phyloP scores from a whole-genome alignment of 2,113 vertebrate species.

The Xyrauchen texanus region DNA sequence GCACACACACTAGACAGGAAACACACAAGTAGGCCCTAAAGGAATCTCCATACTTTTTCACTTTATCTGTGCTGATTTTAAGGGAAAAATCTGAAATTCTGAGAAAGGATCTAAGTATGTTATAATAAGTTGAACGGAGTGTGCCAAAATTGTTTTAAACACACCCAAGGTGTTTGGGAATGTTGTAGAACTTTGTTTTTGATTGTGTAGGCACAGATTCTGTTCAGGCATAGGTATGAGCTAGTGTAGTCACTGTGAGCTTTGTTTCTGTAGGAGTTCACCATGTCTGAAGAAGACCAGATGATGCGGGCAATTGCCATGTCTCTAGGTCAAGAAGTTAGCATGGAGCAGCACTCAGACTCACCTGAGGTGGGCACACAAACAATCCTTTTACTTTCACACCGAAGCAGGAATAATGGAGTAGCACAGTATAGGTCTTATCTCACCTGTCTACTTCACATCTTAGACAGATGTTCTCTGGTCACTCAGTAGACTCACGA shows the following conservation, averaged over 20 bases:
- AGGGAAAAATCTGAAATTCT: too few species aligned
- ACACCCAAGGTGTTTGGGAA: too few species aligned
- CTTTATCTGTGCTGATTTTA: too few species aligned
- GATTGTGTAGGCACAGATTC: too few species aligned
- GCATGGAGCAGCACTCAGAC: slow-evolving; percentile 94
- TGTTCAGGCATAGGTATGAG: slow-evolving; percentile 23
- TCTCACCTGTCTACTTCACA: background rate
- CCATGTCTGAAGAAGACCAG: slow-evolving; percentile 95
- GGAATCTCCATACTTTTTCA: too few species aligned
- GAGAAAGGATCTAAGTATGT: too few species aligned
- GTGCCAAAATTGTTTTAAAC: too few species aligned
- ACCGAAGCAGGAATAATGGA: background rate
- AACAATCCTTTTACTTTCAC: slow-evolving; percentile 18
- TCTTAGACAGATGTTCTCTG: background rate
- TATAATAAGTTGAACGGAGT: too few species aligned
- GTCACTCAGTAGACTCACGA: background rate
- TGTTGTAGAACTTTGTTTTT: too few species aligned
- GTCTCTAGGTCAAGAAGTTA: slow-evolving; percentile 93
- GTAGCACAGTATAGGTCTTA: slow-evolving; percentile 29
- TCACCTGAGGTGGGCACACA: slow-evolving; percentile 84
- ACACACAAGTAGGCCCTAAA: too few species aligned
- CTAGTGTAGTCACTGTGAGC: slow-evolving; percentile 45
- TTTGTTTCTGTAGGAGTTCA: slow-evolving; percentile 80
- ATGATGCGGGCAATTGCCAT: slow-evolving; percentile 97
- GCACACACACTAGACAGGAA: slow-evolving; percentile 17